Evolutionary conservation across 2,113 vertebrate species (phyloP), one percentile per base, ranked within the genome.

Genomic region (Microcebus jonahi): DNA sequence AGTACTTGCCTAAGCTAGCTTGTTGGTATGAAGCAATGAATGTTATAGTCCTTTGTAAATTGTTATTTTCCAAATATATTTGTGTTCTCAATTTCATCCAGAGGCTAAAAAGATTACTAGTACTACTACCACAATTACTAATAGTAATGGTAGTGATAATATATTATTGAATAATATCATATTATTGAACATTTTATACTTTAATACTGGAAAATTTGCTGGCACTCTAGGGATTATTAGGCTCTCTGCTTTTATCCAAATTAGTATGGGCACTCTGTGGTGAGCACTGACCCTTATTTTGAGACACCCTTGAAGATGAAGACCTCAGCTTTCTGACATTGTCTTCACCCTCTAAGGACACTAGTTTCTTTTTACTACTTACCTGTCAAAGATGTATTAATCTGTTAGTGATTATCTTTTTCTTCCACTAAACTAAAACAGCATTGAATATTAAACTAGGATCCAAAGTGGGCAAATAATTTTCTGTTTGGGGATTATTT

Each of bases 381-480:
- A 86, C 39, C 68, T 79, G 21, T 73, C 50, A 59, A 96, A 93
- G 14, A 83, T 7, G 70, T 20, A 67, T 87, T 25, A 81, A 29
- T 88, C 11, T 94, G 14, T 88, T 84, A 68, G 67, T 65, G 11
- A 88, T 80, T 85, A 73, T 76, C 13, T 76, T 82, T 89, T 20
- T 83, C 45, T 8, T 96, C 53, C 25, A 88, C 6, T 85, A 94
- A 91, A 21, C 15, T 68, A 83, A 65, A 87, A 73, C 7, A 82
- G 1, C 65, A 73, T 18, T 94, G 14, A 65, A 65, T 94, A 71
- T 94, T 79, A 95, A 96, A 63, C 90, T 94, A 57, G 31, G 79
- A 73, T 88, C 15, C 8, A 65, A 80, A 80, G 42, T 39, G 39
- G 5, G 4, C 39, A 84, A n/a, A n/a, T 83, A 36, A 1, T 61